Base-by-base conservation (phyloP, 2,113 vertebrate genomes). In the Lathamus discolor region DNA sequence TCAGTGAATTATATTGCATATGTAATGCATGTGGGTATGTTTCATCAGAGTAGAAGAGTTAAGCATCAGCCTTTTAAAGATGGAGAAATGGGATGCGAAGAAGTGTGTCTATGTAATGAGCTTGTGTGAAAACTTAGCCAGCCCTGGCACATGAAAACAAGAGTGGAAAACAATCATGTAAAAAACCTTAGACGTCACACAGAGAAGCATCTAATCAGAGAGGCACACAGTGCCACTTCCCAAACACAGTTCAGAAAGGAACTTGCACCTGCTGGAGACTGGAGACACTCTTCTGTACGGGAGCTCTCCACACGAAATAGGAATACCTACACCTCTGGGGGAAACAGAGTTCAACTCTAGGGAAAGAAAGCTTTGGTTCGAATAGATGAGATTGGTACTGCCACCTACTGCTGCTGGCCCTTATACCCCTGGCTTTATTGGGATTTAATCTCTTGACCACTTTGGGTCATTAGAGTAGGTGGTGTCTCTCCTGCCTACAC, bases 81-180 rank as follows among this genome's bases (percentile, higher is more conserved):
- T 20, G 28, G 59, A 48, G 76, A 63, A 77, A 8, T 27, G 16
- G 11, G 46, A 23, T 0, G 0, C 1, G 2, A 78, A 27, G 70
- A 73, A 39, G n/a, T 24, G 14, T 73, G 33, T 8, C 64, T 66
- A 6, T 17, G 13, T 19, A 74, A 57, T 24, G 14, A 74, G 14
- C 6, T n/a, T 35, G 3, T 11, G 2, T 22, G 23, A 73, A 8
- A 83, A 48, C 61, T 83, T 59, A 79, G 25, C 14, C 46, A 70
- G 1, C 13, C 23, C 35, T 33, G 55, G 37, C 12, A 25, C 33
- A 20, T 9, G 33, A 76, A 79, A 88, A 39, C 31, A 75, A 11
- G 0, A 0, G 9, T 51, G 7, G 12, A 28, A 81, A 88, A 67
- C 6, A 82, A 55, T 13, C 1, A 6, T 18, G 11, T 19, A 12